Percentiles rank a stretch among this genome's conserved stretches.
These are phyloP conservation scores for Yponomeuta evonymella DNA, from an alignment of 2,888 invertebrate genomes.

Conservation along the genomic window DNA sequence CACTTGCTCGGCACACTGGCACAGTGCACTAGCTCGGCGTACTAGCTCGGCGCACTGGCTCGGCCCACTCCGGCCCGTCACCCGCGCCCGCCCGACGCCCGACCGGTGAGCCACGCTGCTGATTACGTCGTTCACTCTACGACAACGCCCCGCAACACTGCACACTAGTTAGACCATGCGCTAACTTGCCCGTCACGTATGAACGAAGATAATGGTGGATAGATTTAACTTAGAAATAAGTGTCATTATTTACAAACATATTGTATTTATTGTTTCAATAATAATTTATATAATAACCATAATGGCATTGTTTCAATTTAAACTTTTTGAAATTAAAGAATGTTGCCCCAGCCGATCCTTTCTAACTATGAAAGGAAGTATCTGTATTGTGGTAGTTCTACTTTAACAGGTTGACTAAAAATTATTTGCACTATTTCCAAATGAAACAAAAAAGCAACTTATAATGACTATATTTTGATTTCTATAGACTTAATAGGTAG, in stretches of 20 bases:
- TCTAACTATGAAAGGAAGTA: too few species aligned
- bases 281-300: too few species aligned
- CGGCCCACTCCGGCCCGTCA: too few species aligned
- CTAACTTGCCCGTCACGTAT: background rate
- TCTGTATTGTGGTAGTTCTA: too few species aligned
- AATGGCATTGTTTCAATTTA: too few species aligned
- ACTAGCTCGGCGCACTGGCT: too few species aligned
- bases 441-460: constrained; percentile 12
- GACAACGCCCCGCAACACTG: background rate
- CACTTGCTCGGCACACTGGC: too few species aligned
- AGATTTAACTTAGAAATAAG: background rate
- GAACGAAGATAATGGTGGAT: background rate
- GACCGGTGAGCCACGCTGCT: too few species aligned
- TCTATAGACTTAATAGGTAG: constrained; percentile 16
- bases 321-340: too few species aligned
- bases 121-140: background rate
- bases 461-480: constrained; percentile 22
- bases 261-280: background rate
- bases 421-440: constrained; percentile 12
- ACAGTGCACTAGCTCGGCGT: too few species aligned
- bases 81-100: too few species aligned
- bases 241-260: background rate
- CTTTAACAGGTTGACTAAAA: background rate
- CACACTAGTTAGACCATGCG: background rate
- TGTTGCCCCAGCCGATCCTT: too few species aligned